Conservation (phyloP, 30 jellyfish, hydroid and myxozoan genomes). For the Chrysaora quinquecirrha region DNA sequence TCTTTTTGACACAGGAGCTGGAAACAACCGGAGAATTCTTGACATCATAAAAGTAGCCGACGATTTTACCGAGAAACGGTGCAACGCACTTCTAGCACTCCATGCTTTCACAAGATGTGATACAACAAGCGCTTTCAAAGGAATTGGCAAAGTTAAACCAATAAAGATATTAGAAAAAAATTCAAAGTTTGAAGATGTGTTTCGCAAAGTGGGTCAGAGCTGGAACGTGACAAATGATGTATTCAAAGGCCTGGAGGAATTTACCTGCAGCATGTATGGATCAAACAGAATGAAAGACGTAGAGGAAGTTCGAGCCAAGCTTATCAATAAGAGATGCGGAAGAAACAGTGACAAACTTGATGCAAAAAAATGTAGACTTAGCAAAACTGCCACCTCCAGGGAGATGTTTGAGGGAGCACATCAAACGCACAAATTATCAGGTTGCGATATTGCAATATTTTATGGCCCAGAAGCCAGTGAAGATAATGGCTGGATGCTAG, state of each 20-base stretch:
- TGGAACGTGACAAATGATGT: slow-evolving; percentile 23
- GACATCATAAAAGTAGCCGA: slow-evolving; percentile 18
- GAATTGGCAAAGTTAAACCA: slow-evolving; percentile 18
- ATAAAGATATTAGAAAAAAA: slow-evolving; percentile 5
- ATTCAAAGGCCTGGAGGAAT: slow-evolving; percentile 26
- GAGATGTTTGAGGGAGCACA: slow-evolving; percentile 17
- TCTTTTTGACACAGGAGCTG: neutral
- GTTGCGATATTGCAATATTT: slow-evolving; percentile 3
- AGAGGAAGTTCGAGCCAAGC: slow-evolving; percentile 13
- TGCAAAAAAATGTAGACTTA: slow-evolving; percentile 7
- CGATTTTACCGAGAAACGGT: slow-evolving; percentile 15
- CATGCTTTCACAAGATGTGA: slow-evolving; percentile 2
- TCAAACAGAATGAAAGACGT: slow-evolving; percentile 18
- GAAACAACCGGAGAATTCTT: slow-evolving; percentile 19
- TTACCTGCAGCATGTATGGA: slow-evolving; percentile 17
- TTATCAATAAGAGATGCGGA: slow-evolving; percentile 17
- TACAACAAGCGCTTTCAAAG: slow-evolving; percentile 12
- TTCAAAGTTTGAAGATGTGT: slow-evolving; percentile 18
- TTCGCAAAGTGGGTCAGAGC: slow-evolving; percentile 20
- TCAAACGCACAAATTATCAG: slow-evolving; percentile 4
- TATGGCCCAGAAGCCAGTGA: slow-evolving; percentile 15
- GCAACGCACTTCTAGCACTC: slow-evolving; percentile 5
- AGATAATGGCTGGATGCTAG: slow-evolving; percentile 26
- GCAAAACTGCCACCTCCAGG: slow-evolving; percentile 23
- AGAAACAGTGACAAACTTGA: slow-evolving; percentile 15